These are phyloP conservation scores for Canis aureus DNA, from an alignment of 2,113 vertebrate species.

Conservation along the genomic window DNA sequence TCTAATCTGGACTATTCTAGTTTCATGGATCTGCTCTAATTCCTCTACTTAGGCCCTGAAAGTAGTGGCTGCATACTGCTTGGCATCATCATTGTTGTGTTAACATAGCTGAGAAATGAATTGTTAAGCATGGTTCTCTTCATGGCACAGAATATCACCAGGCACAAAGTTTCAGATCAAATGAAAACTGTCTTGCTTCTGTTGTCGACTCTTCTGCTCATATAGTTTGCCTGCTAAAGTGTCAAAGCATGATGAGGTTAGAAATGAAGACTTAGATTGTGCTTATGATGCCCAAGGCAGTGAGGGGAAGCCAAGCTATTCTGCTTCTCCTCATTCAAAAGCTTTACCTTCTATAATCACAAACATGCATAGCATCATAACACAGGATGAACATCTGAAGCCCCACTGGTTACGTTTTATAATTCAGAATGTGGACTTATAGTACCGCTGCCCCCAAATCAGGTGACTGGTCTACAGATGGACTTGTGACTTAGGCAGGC, in stretches of 20 bases:
- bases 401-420: fast-evolving
- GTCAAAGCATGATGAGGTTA: fast-evolving
- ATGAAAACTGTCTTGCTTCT: not conserved
- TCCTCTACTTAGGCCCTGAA: not conserved
- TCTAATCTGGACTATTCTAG: not conserved
- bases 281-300: not conserved
- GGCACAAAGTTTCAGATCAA: not conserved
- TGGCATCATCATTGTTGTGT: no score
- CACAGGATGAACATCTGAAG: fast-evolving
- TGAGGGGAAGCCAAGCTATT: not conserved
- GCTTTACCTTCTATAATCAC: not conserved
- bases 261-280: no score
- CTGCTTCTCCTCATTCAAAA: not conserved
- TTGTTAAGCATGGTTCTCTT: not conserved
- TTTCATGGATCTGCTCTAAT: not conserved
- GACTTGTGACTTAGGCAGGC: not conserved
- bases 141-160: not conserved
- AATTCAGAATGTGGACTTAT: not conserved
- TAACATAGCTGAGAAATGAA: not conserved
- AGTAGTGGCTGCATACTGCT: fast-evolving
- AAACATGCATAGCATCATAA: fast-evolving
- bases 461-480: not conserved
- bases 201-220: not conserved
- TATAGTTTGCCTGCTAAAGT: no score
- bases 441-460: not conserved